These are phyloP conservation scores for Therioaphis trifolii DNA, from an alignment of 2,888 invertebrate species.

Conservation along the genomic window DNA sequence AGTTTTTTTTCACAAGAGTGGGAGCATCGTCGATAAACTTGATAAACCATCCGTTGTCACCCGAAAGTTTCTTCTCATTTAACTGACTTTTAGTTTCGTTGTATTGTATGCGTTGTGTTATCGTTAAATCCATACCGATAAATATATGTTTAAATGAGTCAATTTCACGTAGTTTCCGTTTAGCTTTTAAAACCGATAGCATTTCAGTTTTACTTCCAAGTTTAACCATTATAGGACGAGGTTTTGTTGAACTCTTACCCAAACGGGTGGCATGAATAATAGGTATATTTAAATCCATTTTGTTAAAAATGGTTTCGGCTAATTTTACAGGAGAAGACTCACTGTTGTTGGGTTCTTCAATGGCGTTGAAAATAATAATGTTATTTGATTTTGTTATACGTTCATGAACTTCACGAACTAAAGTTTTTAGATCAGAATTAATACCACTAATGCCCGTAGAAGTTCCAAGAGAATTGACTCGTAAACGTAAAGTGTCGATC, in stretches of 20 bases:
- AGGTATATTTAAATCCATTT: conserved; percentile 1
- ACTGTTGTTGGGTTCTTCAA: no score
- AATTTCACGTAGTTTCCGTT: conserved; percentile 11
- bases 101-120: no score
- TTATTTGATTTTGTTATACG: no score
- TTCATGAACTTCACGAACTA: background rate
- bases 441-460: background rate
- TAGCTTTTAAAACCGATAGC: background rate
- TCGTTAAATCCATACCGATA: no score
- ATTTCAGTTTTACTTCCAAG: conserved; percentile 3
- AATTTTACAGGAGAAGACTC: no score
- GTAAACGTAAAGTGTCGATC: background rate
- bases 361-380: no score
- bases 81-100: no score
- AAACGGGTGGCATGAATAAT: conserved; percentile 5
- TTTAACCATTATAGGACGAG: conserved; percentile 6
- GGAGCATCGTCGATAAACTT: no score
- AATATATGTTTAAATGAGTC: background rate
- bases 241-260: background rate
- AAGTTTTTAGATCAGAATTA: no score
- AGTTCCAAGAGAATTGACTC: conserved; percentile 2
- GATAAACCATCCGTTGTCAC: no score
- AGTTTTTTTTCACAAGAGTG: no score
- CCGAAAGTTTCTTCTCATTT: no score
- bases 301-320: background rate